Base-by-base conservation (phyloP, 53 echinoderm and acorn worm genomes). In the Glandiceps talaboti region DNA sequence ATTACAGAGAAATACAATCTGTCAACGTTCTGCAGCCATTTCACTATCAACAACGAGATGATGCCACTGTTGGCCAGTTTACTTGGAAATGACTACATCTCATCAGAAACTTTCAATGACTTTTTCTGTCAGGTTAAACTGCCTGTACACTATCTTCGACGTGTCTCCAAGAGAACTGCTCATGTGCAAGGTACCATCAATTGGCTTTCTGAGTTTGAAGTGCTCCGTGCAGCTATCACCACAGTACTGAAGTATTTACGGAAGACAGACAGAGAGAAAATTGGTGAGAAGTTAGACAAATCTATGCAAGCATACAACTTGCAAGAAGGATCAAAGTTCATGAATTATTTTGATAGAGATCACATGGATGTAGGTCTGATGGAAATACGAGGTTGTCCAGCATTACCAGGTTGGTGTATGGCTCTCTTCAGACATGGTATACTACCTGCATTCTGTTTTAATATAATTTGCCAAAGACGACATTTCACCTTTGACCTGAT, bases 11-110 rank as follows among this genome's bases (percentile, higher is more conserved):
- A 12, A 20, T 45, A 45, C 64, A 45, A 6, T 12, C 64, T 45
- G 64, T 30, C 29, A 33, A 77, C 79, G 26, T 90, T 96, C 74
- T 96, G 92, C 81, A 86, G 77, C 74, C 80, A 81, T 81, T 96
- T 87, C 75, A 75, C 83, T 14, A 80, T 96, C 28, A 85, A 89
- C 80, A 82, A 87, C 73, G 80, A 81, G 25, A 45, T 96, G 29
- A 80, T 96, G 32, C 97, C 97, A 14, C 85, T 96, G 30, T 82
- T 96, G 83, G 97, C 92, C 30, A 90, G 92, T 20, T 74, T 93
- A 14, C 74, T 79, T 31, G 97, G 97, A 0, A 96, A 96, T 79
- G 97, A 96, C 20, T 45, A 45, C 64, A 45, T 45, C 64, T n/a
- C 64, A 45, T 45, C 64, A 45, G 64, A 45, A 45, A 45, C 64